A percentile compares a stretch with the other conserved stretches of the same genome.
Evolutionary conservation across 2,888 invertebrate species (phyloP).

Genomic region (Notocelia uddmanniana): DNA sequence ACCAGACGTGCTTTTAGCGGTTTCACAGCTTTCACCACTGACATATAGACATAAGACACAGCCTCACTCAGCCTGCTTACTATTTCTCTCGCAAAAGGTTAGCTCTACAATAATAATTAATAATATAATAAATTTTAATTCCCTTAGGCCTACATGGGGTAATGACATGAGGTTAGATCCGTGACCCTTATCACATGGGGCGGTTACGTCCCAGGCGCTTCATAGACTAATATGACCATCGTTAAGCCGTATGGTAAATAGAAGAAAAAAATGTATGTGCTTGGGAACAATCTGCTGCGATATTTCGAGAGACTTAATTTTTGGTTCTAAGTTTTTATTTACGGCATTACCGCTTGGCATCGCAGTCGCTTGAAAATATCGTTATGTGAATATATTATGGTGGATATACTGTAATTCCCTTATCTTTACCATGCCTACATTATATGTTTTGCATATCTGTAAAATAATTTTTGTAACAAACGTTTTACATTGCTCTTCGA

Average conservation of each 20-base stretch:
- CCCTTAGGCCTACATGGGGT: slow-evolving; percentile 32
- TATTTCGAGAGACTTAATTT: not conserved
- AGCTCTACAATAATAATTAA: not conserved
- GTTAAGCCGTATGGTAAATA: slow-evolving; percentile 58
- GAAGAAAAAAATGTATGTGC: not conserved
- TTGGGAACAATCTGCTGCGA: not conserved
- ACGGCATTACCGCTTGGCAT: not conserved
- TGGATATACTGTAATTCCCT: too few relatives aligned
- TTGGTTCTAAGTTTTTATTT: not conserved
- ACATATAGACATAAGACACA: slow-evolving; percentile 52
- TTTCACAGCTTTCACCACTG: slow-evolving; percentile 63
- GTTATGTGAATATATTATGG: not conserved
- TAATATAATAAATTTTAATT: slow-evolving; percentile 5
- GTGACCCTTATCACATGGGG: slow-evolving; percentile 71
- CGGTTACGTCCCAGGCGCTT: slow-evolving; percentile 75
- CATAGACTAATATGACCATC: slow-evolving; percentile 64
- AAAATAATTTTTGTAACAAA: not conserved
- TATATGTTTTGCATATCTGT: not conserved
- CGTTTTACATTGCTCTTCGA: not conserved
- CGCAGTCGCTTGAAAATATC: not conserved
- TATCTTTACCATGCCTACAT: not conserved
- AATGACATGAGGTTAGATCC: slow-evolving; percentile 64
- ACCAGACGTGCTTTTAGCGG: slow-evolving; percentile 64
- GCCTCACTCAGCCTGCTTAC: slow-evolving; percentile 49
- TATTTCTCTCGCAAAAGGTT: slow-evolving; percentile 23